Evolutionary conservation across 2,888 invertebrate genomes (phyloP).

Genomic region (Drosophila leonis): DNA sequence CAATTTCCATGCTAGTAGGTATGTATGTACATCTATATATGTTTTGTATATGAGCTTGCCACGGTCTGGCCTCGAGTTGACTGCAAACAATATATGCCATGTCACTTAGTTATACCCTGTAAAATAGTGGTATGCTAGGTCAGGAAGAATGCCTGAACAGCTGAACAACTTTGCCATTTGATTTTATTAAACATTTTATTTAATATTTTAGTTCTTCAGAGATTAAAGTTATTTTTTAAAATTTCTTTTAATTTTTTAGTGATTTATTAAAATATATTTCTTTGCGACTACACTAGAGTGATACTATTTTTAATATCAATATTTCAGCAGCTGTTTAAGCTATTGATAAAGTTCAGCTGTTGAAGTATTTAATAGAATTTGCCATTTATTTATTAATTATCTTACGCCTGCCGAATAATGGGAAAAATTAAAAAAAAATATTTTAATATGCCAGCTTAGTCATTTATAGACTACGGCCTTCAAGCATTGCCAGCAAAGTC

Average conservation of each 20-base stretch:
- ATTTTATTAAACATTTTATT: background rate
- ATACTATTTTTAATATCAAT: background rate
- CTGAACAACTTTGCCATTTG: background rate
- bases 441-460: too few relatives aligned
- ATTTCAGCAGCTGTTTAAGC: background rate
- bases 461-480: too few relatives aligned
- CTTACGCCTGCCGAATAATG: background rate
- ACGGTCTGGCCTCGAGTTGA: background rate
- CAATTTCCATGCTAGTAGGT: slow-evolving; percentile 63
- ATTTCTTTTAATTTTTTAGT: background rate
- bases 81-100: background rate
- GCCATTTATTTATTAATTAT: background rate
- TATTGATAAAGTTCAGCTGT: background rate
- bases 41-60: slow-evolving; percentile 5
- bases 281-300: background rate
- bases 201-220: background rate
- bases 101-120: background rate
- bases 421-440: too few relatives aligned
- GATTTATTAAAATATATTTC: background rate
- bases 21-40: slow-evolving; percentile 9
- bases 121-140: background rate
- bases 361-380: background rate
- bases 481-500: too few relatives aligned
- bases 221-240: background rate
- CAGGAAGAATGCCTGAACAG: background rate